A percentile compares a stretch with the other conserved stretches of the same genome.
These are phyloP conservation scores for Lepidurus apus DNA, from an alignment of 1,140 invertebrate genomes.

Conservation along the genomic window DNA sequence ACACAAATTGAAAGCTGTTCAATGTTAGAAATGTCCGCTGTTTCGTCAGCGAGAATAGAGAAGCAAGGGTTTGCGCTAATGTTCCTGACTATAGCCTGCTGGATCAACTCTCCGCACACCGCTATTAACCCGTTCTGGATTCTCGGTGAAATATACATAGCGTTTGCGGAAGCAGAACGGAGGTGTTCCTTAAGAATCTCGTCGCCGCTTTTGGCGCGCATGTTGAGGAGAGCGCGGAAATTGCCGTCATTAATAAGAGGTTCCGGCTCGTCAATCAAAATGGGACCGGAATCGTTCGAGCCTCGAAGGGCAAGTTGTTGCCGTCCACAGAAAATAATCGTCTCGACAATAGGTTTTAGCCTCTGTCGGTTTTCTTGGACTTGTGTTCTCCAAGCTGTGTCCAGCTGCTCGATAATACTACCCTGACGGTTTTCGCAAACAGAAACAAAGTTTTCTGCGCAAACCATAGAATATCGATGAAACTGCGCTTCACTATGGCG, in stretches of 20 bases:
- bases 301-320: conserved; percentile 28
- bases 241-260: too few species aligned
- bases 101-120: too few species aligned
- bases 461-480: background rate
- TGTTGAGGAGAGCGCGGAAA: too few species aligned
- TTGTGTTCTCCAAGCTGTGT: background rate
- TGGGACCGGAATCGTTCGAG: background rate
- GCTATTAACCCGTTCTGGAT: too few species aligned
- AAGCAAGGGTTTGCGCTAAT: background rate
- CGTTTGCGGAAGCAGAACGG: too few species aligned
- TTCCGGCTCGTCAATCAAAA: too few species aligned
- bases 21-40: conserved; percentile 20
- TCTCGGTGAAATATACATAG: too few species aligned
- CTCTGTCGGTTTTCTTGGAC: conserved; percentile 24
- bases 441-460: background rate
- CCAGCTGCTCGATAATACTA: background rate
- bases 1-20: conserved; percentile 32
- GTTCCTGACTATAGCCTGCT: background rate
- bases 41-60: conserved; percentile 28
- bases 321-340: conserved; percentile 27
- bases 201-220: too few species aligned
- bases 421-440: background rate
- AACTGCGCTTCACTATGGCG: background rate
- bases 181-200: too few species aligned
- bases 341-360: conserved; percentile 20